phyloP scores from a whole-genome alignment of 2,113 vertebrate genomes.

The Erythrocercus mccallii region DNA sequence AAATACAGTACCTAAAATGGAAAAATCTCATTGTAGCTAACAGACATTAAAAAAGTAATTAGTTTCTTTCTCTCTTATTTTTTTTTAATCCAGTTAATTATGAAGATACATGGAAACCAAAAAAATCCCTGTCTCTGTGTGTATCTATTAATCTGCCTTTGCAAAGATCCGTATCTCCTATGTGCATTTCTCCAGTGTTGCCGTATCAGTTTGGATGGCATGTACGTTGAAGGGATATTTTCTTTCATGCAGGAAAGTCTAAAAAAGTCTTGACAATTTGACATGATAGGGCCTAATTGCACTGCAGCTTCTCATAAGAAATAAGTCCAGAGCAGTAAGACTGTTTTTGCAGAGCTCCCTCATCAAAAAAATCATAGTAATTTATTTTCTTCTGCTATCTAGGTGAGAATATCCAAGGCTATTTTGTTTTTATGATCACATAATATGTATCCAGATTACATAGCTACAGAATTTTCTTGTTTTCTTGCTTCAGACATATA shows the following conservation, averaged over 20 bases:
- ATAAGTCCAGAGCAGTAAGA: not conserved
- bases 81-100: not conserved
- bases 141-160: not conserved
- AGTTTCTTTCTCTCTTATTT: not conserved
- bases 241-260: not conserved
- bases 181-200: not conserved
- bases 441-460: not conserved
- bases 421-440: not conserved
- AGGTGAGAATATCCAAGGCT: not conserved
- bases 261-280: not conserved
- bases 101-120: not conserved
- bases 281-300: not conserved
- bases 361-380: rapidly evolving
- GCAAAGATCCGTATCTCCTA: not conserved
- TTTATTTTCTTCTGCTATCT: not conserved
- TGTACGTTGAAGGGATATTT: not conserved
- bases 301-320: not conserved
- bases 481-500: not conserved
- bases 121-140: not conserved
- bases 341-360: not conserved
- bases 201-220: not conserved
- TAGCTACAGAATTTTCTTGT: not conserved
- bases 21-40: not conserved
- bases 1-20: not conserved
- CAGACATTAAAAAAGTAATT: not conserved